These are phyloP conservation scores for Pachydiplax longipennis DNA, from an alignment of 2,888 invertebrate species.

Conservation along the genomic window DNA sequence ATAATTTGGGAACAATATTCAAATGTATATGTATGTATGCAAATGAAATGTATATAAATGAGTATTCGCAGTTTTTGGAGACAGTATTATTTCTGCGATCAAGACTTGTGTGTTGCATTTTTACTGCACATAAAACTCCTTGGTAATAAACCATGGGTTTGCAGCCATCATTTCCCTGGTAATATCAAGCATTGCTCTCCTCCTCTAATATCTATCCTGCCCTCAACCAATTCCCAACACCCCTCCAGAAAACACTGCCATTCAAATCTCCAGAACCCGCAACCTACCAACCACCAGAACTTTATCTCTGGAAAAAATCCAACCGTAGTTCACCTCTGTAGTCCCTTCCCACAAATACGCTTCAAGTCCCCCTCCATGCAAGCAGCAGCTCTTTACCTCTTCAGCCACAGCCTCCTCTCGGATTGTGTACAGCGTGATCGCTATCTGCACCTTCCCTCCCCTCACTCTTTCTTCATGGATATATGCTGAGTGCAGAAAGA, in stretches of 20 bases:
- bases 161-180: too few species aligned
- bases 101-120: too few species aligned
- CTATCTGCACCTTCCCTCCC: neutral
- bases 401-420: constrained; percentile 36
- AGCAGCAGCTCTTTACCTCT: constrained; percentile 32
- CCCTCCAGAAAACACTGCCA: neutral
- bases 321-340: constrained; percentile 17
- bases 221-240: neutral
- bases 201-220: neutral
- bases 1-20: too few species aligned
- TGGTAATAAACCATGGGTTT: too few species aligned
- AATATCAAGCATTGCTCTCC: neutral
- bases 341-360: neutral
- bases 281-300: constrained; percentile 36
- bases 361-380: neutral
- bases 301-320: constrained; percentile 40
- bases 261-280: constrained; percentile 30
- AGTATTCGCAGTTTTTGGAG: too few species aligned
- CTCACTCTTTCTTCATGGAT: neutral
- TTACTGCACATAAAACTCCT: too few species aligned
- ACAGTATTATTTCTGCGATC: too few species aligned
- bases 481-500: neutral
- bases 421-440: constrained; percentile 32
- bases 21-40: too few species aligned
- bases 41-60: too few species aligned